These are phyloP conservation scores for Egretta garzetta DNA, from an alignment of 2,113 vertebrate genomes.

Conservation along the genomic window DNA sequence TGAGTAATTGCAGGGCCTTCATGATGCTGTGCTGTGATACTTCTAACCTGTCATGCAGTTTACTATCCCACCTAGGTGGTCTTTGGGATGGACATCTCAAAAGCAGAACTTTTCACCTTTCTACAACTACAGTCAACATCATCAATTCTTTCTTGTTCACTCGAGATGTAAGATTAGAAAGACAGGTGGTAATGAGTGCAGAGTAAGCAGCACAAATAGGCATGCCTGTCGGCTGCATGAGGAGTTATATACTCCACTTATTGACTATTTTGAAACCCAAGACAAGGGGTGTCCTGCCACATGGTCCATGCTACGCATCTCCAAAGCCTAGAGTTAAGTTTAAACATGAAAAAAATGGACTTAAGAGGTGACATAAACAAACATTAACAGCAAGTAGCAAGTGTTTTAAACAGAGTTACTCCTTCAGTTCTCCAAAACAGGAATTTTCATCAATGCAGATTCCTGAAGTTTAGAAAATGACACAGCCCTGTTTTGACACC, in stretches of 20 bases:
- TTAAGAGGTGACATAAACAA: not conserved
- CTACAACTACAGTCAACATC: not conserved
- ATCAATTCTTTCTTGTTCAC: not conserved
- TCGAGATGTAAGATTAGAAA: not conserved
- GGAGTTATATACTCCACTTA: not conserved
- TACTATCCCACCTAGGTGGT: not conserved
- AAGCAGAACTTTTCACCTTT: not conserved
- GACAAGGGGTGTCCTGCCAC: not conserved
- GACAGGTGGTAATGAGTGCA: not conserved
- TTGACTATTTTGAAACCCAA: not conserved
- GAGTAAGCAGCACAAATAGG: not conserved
- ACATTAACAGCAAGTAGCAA: not conserved
- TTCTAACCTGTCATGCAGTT: not conserved
- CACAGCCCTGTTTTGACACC: slow-evolving; percentile 8
- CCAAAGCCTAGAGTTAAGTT: not conserved
- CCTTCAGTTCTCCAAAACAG: not conserved
- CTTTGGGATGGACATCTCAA: not conserved
- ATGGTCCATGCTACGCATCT: not conserved
- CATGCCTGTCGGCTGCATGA: not conserved
- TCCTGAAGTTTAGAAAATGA: slow-evolving; percentile 7
- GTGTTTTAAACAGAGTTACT: not conserved
- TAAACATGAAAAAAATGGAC: not conserved
- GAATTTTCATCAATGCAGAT: not conserved
- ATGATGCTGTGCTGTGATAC: not conserved
- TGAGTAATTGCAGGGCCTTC: not conserved